These are phyloP conservation scores for Phymanthus crucifer DNA, from an alignment of 92 coral and sea anemone species.

Conservation along the genomic window DNA sequence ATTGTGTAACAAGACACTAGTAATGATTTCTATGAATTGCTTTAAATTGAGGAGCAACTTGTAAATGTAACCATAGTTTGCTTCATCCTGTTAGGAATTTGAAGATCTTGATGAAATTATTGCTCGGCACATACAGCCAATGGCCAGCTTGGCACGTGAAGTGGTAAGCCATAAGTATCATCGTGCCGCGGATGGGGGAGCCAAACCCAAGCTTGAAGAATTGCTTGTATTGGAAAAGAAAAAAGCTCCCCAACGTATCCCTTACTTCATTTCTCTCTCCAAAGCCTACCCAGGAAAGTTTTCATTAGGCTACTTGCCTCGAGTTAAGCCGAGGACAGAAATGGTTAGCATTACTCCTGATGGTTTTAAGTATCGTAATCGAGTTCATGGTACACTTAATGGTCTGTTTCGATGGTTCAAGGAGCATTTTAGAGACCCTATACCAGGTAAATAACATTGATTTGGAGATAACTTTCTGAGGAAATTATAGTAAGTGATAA, in stretches of 20 bases:
- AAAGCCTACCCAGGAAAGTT: constrained; percentile 95
- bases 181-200: constrained; percentile 81
- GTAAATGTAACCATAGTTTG: too few species aligned
- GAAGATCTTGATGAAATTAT: constrained; percentile 98
- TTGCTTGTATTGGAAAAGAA: constrained; percentile 67
- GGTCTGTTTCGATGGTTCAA: constrained; percentile 96
- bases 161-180: constrained; percentile 82
- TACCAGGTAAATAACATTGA: constrained; percentile 69
- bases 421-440: constrained; percentile 97
- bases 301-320: constrained; percentile 91
- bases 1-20: neutral
- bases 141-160: constrained; percentile 92
- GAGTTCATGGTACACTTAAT: constrained; percentile 89
- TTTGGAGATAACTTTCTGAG: too few species aligned
- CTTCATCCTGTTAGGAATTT: constrained; percentile 67
- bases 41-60: neutral
- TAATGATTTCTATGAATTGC: too few species aligned
- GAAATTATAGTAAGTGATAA: neutral
- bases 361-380: constrained; percentile 88
- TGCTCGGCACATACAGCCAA: constrained; percentile 98
- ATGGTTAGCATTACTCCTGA: constrained; percentile 85
- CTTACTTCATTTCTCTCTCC: constrained; percentile 75
- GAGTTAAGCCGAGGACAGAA: constrained; percentile 86
- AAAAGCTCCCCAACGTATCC: constrained; percentile 88
- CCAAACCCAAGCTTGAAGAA: constrained; percentile 77